These are phyloP conservation scores for Allolobophora icterica DNA, from an alignment of 2,888 invertebrate genomes.

Conservation along the genomic window DNA sequence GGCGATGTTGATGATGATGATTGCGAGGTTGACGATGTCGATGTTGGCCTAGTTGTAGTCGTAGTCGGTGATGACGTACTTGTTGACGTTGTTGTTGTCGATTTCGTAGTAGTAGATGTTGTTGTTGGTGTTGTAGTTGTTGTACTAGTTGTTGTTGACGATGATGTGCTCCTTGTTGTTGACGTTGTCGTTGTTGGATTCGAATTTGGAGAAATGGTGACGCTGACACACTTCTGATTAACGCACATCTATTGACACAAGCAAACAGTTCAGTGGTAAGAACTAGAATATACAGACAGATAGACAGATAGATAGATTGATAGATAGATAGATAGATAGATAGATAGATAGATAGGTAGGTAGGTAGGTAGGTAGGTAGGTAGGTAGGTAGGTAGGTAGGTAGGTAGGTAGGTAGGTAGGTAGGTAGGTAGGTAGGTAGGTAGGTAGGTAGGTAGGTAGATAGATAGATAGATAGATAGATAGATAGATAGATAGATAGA, in stretches of 20 bases:
- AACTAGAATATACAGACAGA: not conserved
- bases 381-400: not conserved
- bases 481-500: no score
- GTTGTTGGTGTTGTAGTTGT: not conserved
- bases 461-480: no score
- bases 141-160: no score
- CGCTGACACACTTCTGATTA: not conserved
- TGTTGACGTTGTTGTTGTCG: not conserved
- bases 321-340: no score
- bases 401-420: no score
- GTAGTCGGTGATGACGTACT: not conserved
- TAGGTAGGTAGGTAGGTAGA: no score
- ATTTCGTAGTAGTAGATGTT: not conserved
- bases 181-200: not conserved
- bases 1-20: not conserved
- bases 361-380: not conserved
- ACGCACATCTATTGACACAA: not conserved
- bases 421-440: no score
- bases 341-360: no score
- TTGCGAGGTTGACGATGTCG: not conserved
- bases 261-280: not conserved
- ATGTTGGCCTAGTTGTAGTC: not conserved
- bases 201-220: not conserved
- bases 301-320: not conserved
- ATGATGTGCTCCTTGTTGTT: not conserved